These are phyloP conservation scores for Dasysyrphus tricinctus DNA, from an alignment of 2,888 invertebrate species.

Conservation along the genomic window DNA sequence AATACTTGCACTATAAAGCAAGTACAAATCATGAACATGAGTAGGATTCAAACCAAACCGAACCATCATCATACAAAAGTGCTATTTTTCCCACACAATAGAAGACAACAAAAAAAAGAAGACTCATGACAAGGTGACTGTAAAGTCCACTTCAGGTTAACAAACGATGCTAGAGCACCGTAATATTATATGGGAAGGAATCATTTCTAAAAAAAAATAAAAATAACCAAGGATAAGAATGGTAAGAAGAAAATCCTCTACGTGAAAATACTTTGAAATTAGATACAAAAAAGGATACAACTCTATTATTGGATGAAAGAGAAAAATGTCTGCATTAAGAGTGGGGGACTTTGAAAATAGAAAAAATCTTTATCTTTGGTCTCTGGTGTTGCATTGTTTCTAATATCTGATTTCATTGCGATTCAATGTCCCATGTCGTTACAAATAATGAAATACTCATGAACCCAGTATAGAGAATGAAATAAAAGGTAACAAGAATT, in stretches of 20 bases:
- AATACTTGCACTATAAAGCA: neutral
- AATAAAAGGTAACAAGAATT: neutral
- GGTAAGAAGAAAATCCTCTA: conserved; percentile 44
- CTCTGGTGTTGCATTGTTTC: conserved; percentile 29
- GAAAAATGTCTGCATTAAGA: conserved; percentile 26
- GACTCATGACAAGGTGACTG: conserved; percentile 32
- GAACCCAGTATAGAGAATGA: neutral
- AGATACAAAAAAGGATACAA: conserved; percentile 31
- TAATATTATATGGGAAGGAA: conserved; percentile 43
- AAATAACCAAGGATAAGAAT: conserved; percentile 8
- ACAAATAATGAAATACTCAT: conserved; percentile 27
- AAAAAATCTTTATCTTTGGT: neutral
- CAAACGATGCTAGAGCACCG: conserved; percentile 30
- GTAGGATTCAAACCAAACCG: neutral
- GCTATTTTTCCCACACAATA: neutral
- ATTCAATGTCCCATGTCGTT: conserved; percentile 35
- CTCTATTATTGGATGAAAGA: conserved; percentile 21
- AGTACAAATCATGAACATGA: neutral
- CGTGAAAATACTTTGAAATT: conserved; percentile 54
- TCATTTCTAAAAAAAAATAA: neutral
- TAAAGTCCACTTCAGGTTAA: conserved; percentile 53
- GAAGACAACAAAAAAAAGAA: neutral
- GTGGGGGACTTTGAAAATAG: neutral
- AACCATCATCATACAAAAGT: neutral
- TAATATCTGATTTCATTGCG: conserved; percentile 53